Evolutionary conservation across 1,140 invertebrate species (phyloP).

Genomic region (Cyrtorhinus lividipennis): DNA sequence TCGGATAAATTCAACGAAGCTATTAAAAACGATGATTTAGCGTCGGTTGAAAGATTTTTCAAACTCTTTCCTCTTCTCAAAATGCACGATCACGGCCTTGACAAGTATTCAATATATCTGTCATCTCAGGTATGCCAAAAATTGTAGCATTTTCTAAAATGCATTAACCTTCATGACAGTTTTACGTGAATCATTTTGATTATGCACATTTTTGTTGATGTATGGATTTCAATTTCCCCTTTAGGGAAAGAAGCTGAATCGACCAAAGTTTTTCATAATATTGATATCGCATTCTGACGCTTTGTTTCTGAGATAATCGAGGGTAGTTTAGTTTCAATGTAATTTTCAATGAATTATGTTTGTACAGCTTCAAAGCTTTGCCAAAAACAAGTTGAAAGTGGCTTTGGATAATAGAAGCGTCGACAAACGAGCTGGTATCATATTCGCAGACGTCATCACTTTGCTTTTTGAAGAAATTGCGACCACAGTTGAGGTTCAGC

Average conservation of each 20-base stretch:
- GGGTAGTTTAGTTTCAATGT: no score
- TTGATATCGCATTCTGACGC: slow-evolving; percentile 10
- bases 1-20: slow-evolving; percentile 82
- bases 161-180: no score
- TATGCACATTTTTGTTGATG: no score
- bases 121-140: slow-evolving; percentile 49
- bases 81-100: slow-evolving; percentile 79
- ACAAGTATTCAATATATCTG: slow-evolving; percentile 83
- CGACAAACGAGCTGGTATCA: slow-evolving; percentile 58
- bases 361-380: slow-evolving; percentile 46
- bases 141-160: no score
- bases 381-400: slow-evolving; percentile 54
- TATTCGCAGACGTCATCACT: slow-evolving; percentile 70
- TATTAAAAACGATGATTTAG: slow-evolving; percentile 71
- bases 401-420: slow-evolving; percentile 39
- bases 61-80: slow-evolving; percentile 94
- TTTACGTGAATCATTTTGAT: no score
- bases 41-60: slow-evolving; percentile 89
- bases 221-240: no score
- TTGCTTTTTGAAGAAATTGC: slow-evolving; percentile 81
- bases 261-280: background rate
- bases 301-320: no score
- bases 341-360: no score
- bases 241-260: no score
- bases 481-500: slow-evolving; percentile 73